Base-by-base conservation (phyloP, 2,888 invertebrate genomes). In the Adineta ricciae region DNA sequence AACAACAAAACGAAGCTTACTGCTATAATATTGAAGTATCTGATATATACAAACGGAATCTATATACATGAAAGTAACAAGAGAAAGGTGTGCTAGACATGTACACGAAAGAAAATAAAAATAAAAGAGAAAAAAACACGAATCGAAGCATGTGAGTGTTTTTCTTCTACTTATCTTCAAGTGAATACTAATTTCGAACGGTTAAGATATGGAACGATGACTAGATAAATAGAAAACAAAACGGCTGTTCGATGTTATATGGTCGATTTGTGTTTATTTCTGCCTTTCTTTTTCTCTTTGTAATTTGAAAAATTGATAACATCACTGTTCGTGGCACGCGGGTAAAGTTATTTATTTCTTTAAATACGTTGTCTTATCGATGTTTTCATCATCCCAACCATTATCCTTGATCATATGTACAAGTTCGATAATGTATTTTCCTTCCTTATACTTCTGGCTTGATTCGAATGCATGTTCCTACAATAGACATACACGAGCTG, bases 381-480 rank as follows among this genome's bases (percentile, higher is more conserved):
- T 11, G n/a, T 78, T 78, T 78, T 78, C 78, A 41, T 78, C 84
- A 49, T 97, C 97, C 98, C 98, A 99, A 88, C 97, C 98, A 93
- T 99, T 99, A 92, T 99, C 98, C 91, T 99, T 99, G 92, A 99
- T 97, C 98, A 99, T 99, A 92, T 99, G 99, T 88, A 98, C 98
- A 92, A 99, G 93, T 92, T 99, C 99, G 90, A 99, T 99, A 91
- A 99, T 99, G 93, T 95, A 99, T 93, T 99, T 99, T 90, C 99
- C 99, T 92, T 99, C 99, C 92, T 99, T 99, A 93, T 99, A 99
- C 93, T 99, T 99, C 91, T 99, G 99, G 92, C 97, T 98, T 88
- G 97, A 96, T 92, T 99, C 99, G 92, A 97, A 99, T 87, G 99
- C 99, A 92, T 98, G 98, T 92, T 99, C 98, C 78, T 78, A 8